phyloP scores from a whole-genome alignment of 1,140 invertebrate species.

The Ruditapes philippinarum region DNA sequence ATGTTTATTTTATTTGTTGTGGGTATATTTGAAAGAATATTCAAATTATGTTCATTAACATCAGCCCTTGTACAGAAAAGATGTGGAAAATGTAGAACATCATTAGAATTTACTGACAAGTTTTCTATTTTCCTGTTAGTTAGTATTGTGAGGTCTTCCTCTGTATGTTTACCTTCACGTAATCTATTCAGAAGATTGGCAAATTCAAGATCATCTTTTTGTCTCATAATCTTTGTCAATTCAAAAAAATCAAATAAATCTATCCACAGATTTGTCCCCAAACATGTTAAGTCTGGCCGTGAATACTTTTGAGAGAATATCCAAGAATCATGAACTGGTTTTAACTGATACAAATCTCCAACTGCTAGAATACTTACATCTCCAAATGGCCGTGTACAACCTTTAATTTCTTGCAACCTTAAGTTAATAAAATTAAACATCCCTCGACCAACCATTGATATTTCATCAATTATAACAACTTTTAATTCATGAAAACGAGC shows the following conservation, averaged over 20 bases:
- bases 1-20: too few relatives aligned
- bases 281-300: constrained; percentile 15
- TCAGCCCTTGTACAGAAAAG: too few relatives aligned
- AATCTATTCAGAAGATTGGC: constrained; percentile 62
- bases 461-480: constrained; percentile 69
- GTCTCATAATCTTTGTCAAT: constrained; percentile 72
- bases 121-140: not conserved
- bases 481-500: constrained; percentile 15
- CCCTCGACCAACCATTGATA: constrained; percentile 66
- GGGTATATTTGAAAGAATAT: too few relatives aligned
- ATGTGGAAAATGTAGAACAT: not conserved
- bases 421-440: constrained; percentile 66
- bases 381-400: constrained; percentile 57
- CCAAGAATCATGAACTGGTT: constrained; percentile 64
- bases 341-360: constrained; percentile 70
- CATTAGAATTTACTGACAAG: not conserved
- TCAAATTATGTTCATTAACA: too few relatives aligned
- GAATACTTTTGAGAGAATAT: constrained; percentile 17
- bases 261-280: constrained; percentile 69
- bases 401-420: constrained; percentile 64
- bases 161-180: constrained; percentile 58
- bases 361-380: constrained; percentile 67
- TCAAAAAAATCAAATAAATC: constrained; percentile 73
- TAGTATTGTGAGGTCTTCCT: constrained; percentile 47
- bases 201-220: constrained; percentile 71